Evolutionary conservation across 2,113 vertebrate genomes (phyloP), one percentile per base, ranked within the genome.

Genomic region (Falcunculus frontatus): DNA sequence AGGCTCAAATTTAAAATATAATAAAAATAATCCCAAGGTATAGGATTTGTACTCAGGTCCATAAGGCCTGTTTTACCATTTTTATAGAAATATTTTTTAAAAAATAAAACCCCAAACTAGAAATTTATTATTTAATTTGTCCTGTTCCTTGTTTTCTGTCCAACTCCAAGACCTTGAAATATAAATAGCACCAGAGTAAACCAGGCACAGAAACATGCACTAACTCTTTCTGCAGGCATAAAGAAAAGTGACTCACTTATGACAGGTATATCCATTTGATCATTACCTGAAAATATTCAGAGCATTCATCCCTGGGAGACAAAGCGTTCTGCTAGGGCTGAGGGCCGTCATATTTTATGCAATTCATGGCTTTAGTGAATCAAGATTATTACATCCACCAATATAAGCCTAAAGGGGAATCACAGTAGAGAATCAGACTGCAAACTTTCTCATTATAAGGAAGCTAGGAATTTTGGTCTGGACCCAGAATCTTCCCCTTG

Each of bases 311-410:
- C 79, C 84, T 80, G 42, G 60, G 68, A 96, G 76, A 77, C 53
- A 88, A 88, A 60, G 37, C 11, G 64, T 52, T 69, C 69, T 89
- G 42, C 77, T 18, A 49, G 42, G 35, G 81, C 85, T 93, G 78
- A 95, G 64, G 55, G 81, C 69, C 93, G 73, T 93, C 92, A 37
- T 87, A 80, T 88, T 96, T 90, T 89, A 86, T 57, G 72, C 59
- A 90, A 44, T 32, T 95, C 60, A 56, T 75, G 42, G 42, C 72
- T 92, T 90, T 49, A 80, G 46, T 46, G 59, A 80, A 68, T 89
- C 74, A 89, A 91, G 77, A 87, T 77, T 95, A 94, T 85, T 83
- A 72, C 22, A 67, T 52, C 64, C 64, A 81, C 64, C 64, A 73
- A 42, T 37, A 55, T 53, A 89, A 91, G 55, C 42, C 90, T 84